Base-by-base conservation (phyloP, 2,113 vertebrate species). In the Hipposideros armiger region DNA sequence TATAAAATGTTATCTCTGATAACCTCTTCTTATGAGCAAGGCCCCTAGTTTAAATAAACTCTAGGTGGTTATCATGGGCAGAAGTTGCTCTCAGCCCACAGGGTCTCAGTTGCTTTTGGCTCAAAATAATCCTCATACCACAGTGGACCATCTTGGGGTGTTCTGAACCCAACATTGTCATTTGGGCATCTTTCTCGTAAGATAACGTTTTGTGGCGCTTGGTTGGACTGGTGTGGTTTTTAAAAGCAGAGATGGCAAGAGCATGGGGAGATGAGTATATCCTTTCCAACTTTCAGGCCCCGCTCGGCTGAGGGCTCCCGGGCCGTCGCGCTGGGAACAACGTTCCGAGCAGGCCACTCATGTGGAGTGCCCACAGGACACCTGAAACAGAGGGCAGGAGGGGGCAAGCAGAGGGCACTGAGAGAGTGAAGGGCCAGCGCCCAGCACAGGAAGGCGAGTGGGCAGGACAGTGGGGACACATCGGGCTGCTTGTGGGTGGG, bases 361-460 rank as follows among this genome's bases (percentile, higher is more conserved):
- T 1, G 1, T n/a, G 11, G 20, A 16, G 30, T 2, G 0, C 30
- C 70, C 32, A 50, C 9, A 26, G 24, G 58, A 50, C 54, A 56
- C 40, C 52, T 5, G 6, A 7, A n/a, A 20, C 19, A 2, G 8
- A 16, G 7, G 6, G 15, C 83, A 40, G 36, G 45, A 54, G 28
- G 20, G 11, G 28, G 72, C 47, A 47, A 42, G 3, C 0, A 26
- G 5, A 73, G 9, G 6, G 17, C n/a, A 16, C 4, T 0, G 16
- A 32, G 20, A 67, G 30, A 30, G n/a, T 0, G 17, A 30, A 17
- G 40, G 30, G 15, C 32, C 19, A 15, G n/a, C 7, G 19, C 13
- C 16, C 1, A 11, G 24, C 22, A 4, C 1, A 0, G 58, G 13
- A 6, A n/a, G 62, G 15, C n/a, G 9, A 0, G 4, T 69, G 40